These are phyloP conservation scores for Toxotes chatareus DNA, from an alignment of 2,113 vertebrate species.

Conservation along the genomic window DNA sequence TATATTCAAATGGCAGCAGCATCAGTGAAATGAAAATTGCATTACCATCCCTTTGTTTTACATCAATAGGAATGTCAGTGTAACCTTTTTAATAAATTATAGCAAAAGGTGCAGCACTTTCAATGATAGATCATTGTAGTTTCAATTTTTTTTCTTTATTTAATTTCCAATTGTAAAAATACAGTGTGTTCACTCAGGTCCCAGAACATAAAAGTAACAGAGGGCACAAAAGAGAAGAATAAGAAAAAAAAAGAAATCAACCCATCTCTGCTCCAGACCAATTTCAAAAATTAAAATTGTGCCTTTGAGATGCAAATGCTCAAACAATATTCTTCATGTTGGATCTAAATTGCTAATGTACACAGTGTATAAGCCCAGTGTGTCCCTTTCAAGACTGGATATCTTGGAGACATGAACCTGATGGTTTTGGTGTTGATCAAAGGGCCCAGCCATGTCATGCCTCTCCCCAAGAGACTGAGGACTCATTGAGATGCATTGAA, in stretches of 20 bases:
- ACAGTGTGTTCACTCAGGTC: slow-evolving; percentile 30
- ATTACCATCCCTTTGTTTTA: slow-evolving; percentile 78
- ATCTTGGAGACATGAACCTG: slow-evolving; percentile 79
- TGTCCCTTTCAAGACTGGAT: slow-evolving; percentile 78
- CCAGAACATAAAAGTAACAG: slow-evolving; percentile 62
- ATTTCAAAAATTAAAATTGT: slow-evolving; percentile 75
- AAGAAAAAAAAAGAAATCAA: slow-evolving; percentile 31
- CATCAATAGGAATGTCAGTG: slow-evolving; percentile 73
- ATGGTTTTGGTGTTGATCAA: slow-evolving; percentile 81
- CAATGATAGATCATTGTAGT: slow-evolving; percentile 47
- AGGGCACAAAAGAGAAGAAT: slow-evolving; percentile 46
- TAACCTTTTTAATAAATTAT: slow-evolving; percentile 77
- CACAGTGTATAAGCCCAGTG: slow-evolving; percentile 70
- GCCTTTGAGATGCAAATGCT: slow-evolving; percentile 85
- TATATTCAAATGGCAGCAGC: slow-evolving; percentile 67
- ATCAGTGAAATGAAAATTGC: slow-evolving; percentile 70
- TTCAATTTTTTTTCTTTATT: slow-evolving; percentile 31
- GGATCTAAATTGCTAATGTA: slow-evolving; percentile 86
- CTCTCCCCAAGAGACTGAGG: slow-evolving; percentile 59
- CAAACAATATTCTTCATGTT: slow-evolving; percentile 77
- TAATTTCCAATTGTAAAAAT: slow-evolving; percentile 60
- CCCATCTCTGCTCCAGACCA: slow-evolving; percentile 46
- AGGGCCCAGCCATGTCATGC: slow-evolving; percentile 65
- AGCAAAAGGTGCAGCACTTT: slow-evolving; percentile 54
- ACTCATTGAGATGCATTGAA: slow-evolving; percentile 69